Conservation (phyloP, 2,797 vertebrate genomes). For the Paramormyrops hopkinsi region DNA sequence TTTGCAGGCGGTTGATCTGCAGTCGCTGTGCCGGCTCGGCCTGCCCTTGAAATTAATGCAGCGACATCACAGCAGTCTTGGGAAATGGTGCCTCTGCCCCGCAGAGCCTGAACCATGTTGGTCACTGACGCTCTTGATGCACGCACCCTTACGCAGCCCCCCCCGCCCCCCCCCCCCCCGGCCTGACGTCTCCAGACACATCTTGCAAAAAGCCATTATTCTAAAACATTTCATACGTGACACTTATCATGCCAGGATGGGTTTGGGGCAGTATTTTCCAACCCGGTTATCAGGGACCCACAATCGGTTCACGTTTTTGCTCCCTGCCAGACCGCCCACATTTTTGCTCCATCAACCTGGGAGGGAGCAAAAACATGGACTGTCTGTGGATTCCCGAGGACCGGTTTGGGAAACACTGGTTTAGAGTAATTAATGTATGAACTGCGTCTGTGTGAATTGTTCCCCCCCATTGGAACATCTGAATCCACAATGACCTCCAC, state of each 20-base stretch:
- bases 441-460: not conserved
- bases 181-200: not conserved
- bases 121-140: not conserved
- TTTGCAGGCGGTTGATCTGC: not conserved
- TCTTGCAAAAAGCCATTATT: not conserved
- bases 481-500: not conserved
- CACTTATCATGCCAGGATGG: not conserved
- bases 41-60: slow-evolving; percentile 7
- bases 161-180: not conserved
- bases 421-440: not conserved
- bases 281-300: not conserved
- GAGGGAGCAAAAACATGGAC: not conserved
- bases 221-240: not conserved
- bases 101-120: not conserved
- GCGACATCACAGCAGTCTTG: not conserved
- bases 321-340: not conserved
- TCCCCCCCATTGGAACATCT: not conserved
- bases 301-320: not conserved
- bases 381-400: not conserved
- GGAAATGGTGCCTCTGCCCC: not conserved
- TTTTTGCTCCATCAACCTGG: not conserved
- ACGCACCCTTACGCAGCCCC: not conserved
- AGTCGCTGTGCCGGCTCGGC: not conserved
- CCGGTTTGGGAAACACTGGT: not conserved
- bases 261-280: not conserved